Conservation (phyloP, 2,888 invertebrate species). For the Pimpla rufipes region DNA sequence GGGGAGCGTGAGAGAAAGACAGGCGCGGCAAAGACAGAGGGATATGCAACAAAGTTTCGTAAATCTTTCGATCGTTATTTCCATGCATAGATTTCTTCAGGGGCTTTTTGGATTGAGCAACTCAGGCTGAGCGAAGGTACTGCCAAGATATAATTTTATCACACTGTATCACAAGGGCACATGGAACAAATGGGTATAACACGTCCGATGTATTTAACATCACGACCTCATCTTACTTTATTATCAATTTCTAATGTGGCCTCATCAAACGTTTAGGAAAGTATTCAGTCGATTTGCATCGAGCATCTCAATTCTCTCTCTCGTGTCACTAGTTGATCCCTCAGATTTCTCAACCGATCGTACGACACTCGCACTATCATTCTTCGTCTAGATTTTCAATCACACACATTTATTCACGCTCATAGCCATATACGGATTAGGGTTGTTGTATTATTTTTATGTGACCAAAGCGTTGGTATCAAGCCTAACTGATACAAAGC, state of each 20-base stretch:
- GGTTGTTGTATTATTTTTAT: conserved; percentile 52
- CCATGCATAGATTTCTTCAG: conserved; percentile 75
- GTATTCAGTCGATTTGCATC: conserved; percentile 42
- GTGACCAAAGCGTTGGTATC: conserved; percentile 31
- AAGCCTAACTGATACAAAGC: conserved; percentile 38
- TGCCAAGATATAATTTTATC: conserved; percentile 76
- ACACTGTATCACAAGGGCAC: conserved; percentile 57
- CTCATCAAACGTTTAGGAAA: conserved; percentile 56
- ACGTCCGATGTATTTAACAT: conserved; percentile 30
- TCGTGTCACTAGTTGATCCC: not conserved
- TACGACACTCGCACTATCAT: conserved; percentile 1
- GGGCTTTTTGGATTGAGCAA: conserved; percentile 74
- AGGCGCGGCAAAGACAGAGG: conserved; percentile 41
- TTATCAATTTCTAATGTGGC: conserved; percentile 33
- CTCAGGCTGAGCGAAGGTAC: conserved; percentile 77
- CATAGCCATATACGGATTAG: conserved; percentile 38
- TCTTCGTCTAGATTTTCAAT: conserved; percentile 11
- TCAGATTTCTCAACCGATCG: not conserved
- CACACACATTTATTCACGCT: conserved; percentile 16
- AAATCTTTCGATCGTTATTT: conserved; percentile 75
- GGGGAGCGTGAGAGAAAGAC: not conserved
- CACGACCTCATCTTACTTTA: conserved; percentile 56
- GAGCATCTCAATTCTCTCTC: conserved; percentile 27
- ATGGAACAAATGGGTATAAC: conserved; percentile 49
- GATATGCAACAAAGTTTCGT: conserved; percentile 66